phyloP scores from a whole-genome alignment of 1,140 invertebrate species.

The Tetraneura akinire region DNA sequence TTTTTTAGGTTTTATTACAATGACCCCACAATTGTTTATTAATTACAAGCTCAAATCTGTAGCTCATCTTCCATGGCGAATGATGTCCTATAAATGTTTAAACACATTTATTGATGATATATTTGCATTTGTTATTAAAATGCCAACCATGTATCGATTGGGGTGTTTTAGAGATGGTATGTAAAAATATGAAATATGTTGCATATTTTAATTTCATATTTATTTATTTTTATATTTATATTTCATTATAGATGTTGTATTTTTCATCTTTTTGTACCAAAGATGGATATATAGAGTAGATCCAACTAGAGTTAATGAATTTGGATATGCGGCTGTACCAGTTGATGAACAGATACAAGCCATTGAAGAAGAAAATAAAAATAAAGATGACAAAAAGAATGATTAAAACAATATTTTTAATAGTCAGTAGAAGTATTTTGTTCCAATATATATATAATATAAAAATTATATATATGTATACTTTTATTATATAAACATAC shows the following conservation, averaged over 20 bases:
- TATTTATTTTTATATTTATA: not conserved
- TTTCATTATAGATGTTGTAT: constrained; percentile 83
- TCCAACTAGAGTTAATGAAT: constrained; percentile 92
- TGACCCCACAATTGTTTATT: constrained; percentile 99
- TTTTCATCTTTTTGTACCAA: constrained; percentile 98
- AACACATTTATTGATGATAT: constrained; percentile 99
- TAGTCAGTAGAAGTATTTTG: constrained; percentile 23
- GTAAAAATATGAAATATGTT: constrained; percentile 54
- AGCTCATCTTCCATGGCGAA: constrained; percentile 97
- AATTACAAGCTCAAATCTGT: constrained; percentile 99
- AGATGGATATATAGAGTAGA: constrained; percentile 98
- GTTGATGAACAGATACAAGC: constrained; percentile 16
- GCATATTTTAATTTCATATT: too few relatives aligned
- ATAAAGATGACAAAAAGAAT: constrained; percentile 46
- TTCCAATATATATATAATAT: constrained; percentile 1
- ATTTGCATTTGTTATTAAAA: constrained; percentile 99
- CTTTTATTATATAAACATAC: too few relatives aligned
- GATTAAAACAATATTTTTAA: constrained; percentile 6
- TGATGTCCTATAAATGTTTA: constrained; percentile 99
- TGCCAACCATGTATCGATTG: constrained; percentile 94
- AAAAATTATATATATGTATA: not conserved
- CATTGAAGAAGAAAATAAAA: constrained; percentile 28
- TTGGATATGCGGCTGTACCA: constrained; percentile 77
- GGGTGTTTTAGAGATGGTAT: constrained; percentile 95
- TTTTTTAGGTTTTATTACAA: constrained; percentile 92